These are phyloP conservation scores for Lochmaea crataegi DNA, from an alignment of 2,888 invertebrate genomes.

Conservation along the genomic window DNA sequence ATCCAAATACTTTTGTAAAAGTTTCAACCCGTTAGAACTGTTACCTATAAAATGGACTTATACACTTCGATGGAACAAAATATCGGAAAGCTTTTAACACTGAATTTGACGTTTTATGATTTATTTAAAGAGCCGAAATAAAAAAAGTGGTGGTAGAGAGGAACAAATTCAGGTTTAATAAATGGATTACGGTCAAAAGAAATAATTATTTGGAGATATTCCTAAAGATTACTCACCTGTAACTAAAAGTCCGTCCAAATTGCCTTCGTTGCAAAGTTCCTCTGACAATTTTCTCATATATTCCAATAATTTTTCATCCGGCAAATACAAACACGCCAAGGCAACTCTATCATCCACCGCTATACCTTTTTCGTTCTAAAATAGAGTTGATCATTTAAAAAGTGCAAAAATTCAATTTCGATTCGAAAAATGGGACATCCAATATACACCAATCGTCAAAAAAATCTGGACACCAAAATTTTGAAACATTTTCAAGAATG, in stretches of 20 bases:
- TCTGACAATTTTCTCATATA: conserved; percentile 80
- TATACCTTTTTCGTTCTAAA: conserved; percentile 84
- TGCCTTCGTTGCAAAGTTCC: conserved; percentile 79
- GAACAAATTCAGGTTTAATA: too few relatives aligned
- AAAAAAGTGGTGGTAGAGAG: too few relatives aligned
- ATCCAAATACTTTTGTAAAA: conserved; percentile 90
- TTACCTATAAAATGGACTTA: conserved; percentile 68
- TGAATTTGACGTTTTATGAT: too few relatives aligned
- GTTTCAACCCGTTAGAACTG: conserved; percentile 77
- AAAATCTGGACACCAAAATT: too few relatives aligned
- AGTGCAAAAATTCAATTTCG: too few relatives aligned
- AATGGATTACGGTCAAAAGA: too few relatives aligned
- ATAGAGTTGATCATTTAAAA: conserved; percentile 38
- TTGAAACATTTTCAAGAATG: too few relatives aligned
- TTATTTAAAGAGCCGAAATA: too few relatives aligned
- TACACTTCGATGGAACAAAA: too few relatives aligned
- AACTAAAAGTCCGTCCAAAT: conserved; percentile 85
- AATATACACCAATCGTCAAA: too few relatives aligned
- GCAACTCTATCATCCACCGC: conserved; percentile 89
- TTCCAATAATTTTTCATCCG: conserved; percentile 82
- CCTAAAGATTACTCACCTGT: conserved; percentile 70
- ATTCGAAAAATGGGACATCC: too few relatives aligned
- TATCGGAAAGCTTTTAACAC: too few relatives aligned
- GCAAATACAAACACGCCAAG: conserved; percentile 88
- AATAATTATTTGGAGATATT: not conserved